These are phyloP conservation scores for Parapristionchus giblindavisi DNA, from an alignment of 2,888 invertebrate species.

Conservation along the genomic window DNA sequence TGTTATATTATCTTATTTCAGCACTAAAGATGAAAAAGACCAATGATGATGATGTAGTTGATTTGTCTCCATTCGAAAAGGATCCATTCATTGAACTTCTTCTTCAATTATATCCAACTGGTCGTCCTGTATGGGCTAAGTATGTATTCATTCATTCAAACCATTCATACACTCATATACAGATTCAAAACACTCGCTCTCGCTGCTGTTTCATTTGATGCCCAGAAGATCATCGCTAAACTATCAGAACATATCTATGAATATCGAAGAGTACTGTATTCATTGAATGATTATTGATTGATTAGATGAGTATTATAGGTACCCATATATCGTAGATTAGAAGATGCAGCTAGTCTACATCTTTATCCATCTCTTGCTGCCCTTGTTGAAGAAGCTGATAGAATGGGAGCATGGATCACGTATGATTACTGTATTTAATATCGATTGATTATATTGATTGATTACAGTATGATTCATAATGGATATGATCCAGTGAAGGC, in stretches of 20 bases:
- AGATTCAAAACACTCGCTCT: conserved; percentile 20
- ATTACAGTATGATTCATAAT: conserved; percentile 33
- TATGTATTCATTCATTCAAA: neutral
- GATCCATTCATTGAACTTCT: conserved; percentile 14
- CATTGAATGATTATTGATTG: neutral
- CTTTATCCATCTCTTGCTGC: conserved; percentile 22
- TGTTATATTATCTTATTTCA: conserved; percentile 6
- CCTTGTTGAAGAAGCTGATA: conserved; percentile 33
- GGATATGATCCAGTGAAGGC: conserved; percentile 23
- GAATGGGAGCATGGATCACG: conserved; percentile 25
- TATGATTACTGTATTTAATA: neutral
- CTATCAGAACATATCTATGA: conserved; percentile 16
- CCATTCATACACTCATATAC: neutral
- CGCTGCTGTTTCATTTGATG: conserved; percentile 37
- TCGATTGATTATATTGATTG: neutral
- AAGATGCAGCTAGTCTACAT: conserved; percentile 14
- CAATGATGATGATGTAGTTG: conserved; percentile 27
- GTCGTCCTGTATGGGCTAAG: conserved; percentile 31
- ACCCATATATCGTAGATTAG: conserved; percentile 20
- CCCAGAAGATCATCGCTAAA: conserved; percentile 16
- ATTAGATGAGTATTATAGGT: neutral
- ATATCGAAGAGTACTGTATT: neutral
- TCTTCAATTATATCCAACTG: conserved; percentile 31
- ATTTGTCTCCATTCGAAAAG: conserved; percentile 34
- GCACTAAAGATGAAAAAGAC: conserved; percentile 32